Evolutionary conservation across 30 jellyfish, hydroid and myxozoan genomes (phyloP).

Genomic region (Pseudorhiza aurosa): DNA sequence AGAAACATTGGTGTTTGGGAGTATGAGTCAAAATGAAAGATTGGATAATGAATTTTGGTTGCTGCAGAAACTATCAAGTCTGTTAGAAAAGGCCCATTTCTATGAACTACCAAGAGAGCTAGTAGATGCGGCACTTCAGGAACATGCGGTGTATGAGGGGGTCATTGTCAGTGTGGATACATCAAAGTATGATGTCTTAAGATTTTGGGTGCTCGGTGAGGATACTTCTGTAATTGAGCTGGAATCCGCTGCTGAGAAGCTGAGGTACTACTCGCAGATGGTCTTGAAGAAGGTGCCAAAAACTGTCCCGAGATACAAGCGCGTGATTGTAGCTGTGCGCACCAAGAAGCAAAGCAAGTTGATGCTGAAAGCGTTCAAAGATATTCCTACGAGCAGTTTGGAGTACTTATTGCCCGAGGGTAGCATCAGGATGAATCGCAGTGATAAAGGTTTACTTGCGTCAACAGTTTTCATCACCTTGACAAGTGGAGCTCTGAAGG

Average conservation of each 20-base stretch:
- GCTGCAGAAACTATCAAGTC: slow-evolving; percentile 73
- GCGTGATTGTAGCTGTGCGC: slow-evolving; percentile 93
- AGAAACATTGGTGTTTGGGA: slow-evolving; percentile 71
- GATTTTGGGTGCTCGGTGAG: slow-evolving; percentile 91
- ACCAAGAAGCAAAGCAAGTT: slow-evolving; percentile 81
- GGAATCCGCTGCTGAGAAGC: slow-evolving; percentile 23
- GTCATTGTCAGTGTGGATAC: slow-evolving; percentile 90
- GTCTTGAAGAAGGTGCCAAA: slow-evolving; percentile 61
- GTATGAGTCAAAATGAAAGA: slow-evolving; percentile 67
- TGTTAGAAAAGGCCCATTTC: slow-evolving; percentile 81
- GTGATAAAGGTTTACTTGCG: slow-evolving; percentile 74
- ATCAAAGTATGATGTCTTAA: slow-evolving; percentile 76
- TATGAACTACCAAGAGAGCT: slow-evolving; percentile 70
- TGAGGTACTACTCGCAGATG: slow-evolving; percentile 34
- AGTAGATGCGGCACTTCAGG: slow-evolving; percentile 53
- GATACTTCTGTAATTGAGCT: slow-evolving; percentile 41
- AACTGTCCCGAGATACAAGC: slow-evolving; percentile 70
- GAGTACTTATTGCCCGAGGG: slow-evolving; percentile 93
- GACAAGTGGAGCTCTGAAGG: slow-evolving; percentile 58
- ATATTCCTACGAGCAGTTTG: slow-evolving; percentile 77
- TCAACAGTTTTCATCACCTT: slow-evolving; percentile 63
- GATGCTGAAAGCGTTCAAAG: slow-evolving; percentile 87
- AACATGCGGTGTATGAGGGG: slow-evolving; percentile 86
- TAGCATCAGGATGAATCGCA: slow-evolving; percentile 69
- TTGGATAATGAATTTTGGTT: slow-evolving; percentile 85